phyloP scores from a whole-genome alignment of 1,140 invertebrate species.

The Bombus polaris region DNA sequence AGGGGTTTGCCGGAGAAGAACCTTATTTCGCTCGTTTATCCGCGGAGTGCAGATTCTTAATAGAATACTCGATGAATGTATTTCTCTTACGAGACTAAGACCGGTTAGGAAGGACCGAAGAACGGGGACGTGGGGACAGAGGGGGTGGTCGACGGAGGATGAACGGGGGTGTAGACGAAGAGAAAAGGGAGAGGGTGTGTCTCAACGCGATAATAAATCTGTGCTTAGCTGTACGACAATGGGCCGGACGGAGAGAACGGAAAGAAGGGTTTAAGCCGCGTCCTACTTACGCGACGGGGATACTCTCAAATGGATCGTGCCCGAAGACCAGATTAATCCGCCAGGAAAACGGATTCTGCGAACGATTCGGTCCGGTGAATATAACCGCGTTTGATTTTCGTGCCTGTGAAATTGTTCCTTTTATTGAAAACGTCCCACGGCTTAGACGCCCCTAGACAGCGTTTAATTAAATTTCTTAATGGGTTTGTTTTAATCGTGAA shows the following conservation, averaged over 20 bases:
- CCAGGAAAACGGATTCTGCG: slow-evolving; percentile 61
- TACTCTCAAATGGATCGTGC: slow-evolving; percentile 73
- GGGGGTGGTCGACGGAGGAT: neutral
- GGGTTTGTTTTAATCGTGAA: neutral
- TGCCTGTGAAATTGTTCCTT: slow-evolving; percentile 4
- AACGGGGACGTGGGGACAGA: slow-evolving; percentile 12
- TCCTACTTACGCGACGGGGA: slow-evolving; percentile 70
- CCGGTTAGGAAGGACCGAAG: slow-evolving; percentile 58
- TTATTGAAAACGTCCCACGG: slow-evolving; percentile 9
- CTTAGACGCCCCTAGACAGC: neutral
- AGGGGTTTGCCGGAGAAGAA: slow-evolving; percentile 59
- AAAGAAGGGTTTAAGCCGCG: slow-evolving; percentile 77
- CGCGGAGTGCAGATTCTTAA: slow-evolving; percentile 75
- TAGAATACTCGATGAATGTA: slow-evolving; percentile 78
- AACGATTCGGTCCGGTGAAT: slow-evolving; percentile 53
- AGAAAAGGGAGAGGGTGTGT: slow-evolving; percentile 44
- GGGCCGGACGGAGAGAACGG: slow-evolving; percentile 63
- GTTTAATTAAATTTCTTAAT: slow-evolving; percentile 17
- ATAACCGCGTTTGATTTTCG: slow-evolving; percentile 59
- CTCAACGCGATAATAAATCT: slow-evolving; percentile 75
- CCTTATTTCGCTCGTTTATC: slow-evolving; percentile 73
- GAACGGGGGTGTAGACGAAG: slow-evolving; percentile 29
- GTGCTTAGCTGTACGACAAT: slow-evolving; percentile 76
- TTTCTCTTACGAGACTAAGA: slow-evolving; percentile 73
- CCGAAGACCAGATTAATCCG: slow-evolving; percentile 69